Percentiles rank a stretch among this genome's conserved stretches.
Conservation (phyloP, 2,888 invertebrate species). For the Netelia melanura region DNA sequence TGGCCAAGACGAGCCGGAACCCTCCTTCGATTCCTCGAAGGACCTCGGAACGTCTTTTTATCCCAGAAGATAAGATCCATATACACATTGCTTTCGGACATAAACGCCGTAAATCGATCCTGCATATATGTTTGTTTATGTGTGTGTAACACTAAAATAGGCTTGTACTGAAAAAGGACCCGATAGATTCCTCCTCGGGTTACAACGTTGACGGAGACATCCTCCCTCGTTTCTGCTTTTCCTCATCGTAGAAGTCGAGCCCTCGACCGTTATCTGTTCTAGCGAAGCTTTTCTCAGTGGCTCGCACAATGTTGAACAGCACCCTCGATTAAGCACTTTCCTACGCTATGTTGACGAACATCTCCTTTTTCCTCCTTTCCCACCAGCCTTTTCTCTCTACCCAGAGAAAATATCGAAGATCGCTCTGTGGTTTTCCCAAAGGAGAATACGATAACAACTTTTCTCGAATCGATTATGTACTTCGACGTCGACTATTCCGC, state of each 20-base stretch:
- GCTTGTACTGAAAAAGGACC: constrained; percentile 17
- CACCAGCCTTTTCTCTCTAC: background rate
- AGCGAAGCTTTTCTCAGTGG: constrained; percentile 31
- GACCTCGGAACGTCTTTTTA: constrained; percentile 34
- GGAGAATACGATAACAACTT: constrained; percentile 6
- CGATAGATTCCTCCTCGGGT: constrained; percentile 54
- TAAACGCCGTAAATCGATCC: constrained; percentile 18
- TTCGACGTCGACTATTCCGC: background rate
- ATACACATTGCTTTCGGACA: constrained; percentile 24
- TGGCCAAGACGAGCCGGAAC: constrained; percentile 20
- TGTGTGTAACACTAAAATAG: background rate
- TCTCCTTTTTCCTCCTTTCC: background rate
- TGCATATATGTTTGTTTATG: constrained; percentile 2
- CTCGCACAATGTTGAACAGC: constrained; percentile 27
- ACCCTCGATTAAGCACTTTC: constrained; percentile 59
- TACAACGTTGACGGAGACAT: constrained; percentile 59
- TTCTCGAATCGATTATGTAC: constrained; percentile 39
- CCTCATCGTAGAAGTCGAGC: constrained; percentile 36
- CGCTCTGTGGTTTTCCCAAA: constrained; percentile 12
- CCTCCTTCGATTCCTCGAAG: constrained; percentile 44
- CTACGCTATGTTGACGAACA: constrained; percentile 31
- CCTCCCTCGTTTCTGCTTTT: constrained; percentile 37
- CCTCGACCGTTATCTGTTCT: constrained; percentile 27
- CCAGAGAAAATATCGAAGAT: constrained; percentile 7
- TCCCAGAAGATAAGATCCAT: constrained; percentile 44